Percentiles rank a stretch among this genome's conserved stretches.
These are phyloP conservation scores for Pristionchus maxplancki DNA, from an alignment of 2,888 invertebrate genomes.

Conservation along the genomic window DNA sequence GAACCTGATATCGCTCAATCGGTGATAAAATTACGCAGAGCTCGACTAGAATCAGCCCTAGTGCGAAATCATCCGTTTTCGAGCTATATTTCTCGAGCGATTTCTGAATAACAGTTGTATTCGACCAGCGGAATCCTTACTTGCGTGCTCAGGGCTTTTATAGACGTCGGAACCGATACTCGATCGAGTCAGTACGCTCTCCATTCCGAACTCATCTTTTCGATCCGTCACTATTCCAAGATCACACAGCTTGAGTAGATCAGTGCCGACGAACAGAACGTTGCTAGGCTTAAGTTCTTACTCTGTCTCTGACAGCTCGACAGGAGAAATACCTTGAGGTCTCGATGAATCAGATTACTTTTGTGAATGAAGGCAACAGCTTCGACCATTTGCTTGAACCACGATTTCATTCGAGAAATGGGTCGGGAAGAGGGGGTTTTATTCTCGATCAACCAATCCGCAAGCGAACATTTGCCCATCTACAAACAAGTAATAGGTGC, in stretches of 20 bases:
- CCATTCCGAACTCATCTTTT: not conserved
- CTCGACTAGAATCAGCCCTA: not conserved
- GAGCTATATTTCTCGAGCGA: not conserved
- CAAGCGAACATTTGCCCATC: constrained; percentile 83
- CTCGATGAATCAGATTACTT: constrained; percentile 93
- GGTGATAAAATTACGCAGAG: not conserved
- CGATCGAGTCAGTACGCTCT: not conserved
- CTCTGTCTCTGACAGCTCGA: not conserved
- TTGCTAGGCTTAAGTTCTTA: not conserved
- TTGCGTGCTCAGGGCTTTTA: not conserved
- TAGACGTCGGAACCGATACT: not conserved
- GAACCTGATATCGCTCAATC: not conserved
- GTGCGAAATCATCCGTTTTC: not conserved
- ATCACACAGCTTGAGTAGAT: not conserved
- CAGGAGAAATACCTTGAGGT: constrained; percentile 86
- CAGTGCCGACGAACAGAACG: not conserved
- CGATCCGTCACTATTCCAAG: not conserved
- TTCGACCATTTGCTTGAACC: constrained; percentile 90
- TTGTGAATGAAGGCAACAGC: constrained; percentile 96
- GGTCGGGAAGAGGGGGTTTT: constrained; percentile 46
- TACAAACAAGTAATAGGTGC: not conserved
- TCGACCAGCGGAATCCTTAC: not conserved
- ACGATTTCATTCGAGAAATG: constrained; percentile 39
- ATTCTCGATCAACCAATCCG: constrained; percentile 86
- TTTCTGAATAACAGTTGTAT: no score